phyloP scores from a whole-genome alignment of 2,797 vertebrate species.

The Sebastes cheni region DNA sequence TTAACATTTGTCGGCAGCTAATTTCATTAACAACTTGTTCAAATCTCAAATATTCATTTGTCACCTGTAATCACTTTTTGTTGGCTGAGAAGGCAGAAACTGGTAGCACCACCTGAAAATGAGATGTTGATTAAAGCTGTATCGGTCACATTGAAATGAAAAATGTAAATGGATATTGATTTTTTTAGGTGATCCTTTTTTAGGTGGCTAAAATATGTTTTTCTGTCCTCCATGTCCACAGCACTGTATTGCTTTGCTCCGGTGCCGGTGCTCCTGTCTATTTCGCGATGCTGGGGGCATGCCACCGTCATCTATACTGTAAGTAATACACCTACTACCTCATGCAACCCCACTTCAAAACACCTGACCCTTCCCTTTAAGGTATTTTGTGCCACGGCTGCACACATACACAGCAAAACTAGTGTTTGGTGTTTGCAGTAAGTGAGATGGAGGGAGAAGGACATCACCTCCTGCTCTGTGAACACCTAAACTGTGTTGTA shows the following conservation, averaged over 20 bases:
- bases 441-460: background rate
- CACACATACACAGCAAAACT: background rate
- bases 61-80: background rate
- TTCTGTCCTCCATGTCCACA: too few species aligned
- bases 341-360: too few species aligned
- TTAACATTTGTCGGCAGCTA: background rate
- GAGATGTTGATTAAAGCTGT: background rate
- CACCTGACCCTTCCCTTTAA: too few species aligned
- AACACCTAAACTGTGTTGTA: background rate
- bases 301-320: too few species aligned
- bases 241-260: too few species aligned
- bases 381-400: too few species aligned
- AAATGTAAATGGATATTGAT: background rate
- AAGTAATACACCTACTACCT: too few species aligned
- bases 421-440: background rate
- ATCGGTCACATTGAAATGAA: background rate
- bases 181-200: rapidly evolving
- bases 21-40: too few species aligned
- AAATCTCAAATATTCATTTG: background rate
- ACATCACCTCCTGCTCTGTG: background rate
- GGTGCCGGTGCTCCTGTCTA: too few species aligned
- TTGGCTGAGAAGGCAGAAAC: background rate
- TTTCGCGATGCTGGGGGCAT: too few species aligned
- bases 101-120: background rate
- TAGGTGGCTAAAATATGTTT: too few species aligned